A percentile compares a stretch with the other conserved stretches of the same genome.
These are phyloP conservation scores for Dryomyza anilis DNA, from an alignment of 2,888 invertebrate species.

Conservation along the genomic window DNA sequence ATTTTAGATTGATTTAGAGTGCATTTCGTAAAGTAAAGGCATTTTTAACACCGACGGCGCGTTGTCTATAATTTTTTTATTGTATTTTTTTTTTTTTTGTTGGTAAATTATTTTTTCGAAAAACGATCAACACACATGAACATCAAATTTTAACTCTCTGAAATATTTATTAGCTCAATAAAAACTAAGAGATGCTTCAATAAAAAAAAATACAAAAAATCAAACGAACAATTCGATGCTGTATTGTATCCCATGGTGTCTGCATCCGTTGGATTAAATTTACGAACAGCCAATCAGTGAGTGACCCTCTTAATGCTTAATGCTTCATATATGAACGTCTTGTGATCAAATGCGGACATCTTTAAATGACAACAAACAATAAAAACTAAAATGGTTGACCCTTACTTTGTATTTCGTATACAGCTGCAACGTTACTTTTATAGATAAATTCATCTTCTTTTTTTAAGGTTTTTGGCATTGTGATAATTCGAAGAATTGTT, in stretches of 20 bases:
- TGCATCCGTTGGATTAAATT: conserved; percentile 18
- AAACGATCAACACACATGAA: not conserved
- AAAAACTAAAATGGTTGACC: not conserved
- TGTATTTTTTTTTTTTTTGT: no score
- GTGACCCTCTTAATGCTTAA: conserved; percentile 2
- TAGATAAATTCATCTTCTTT: no score
- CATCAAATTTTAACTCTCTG: not conserved
- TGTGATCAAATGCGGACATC: conserved; percentile 1
- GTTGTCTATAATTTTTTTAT: no score
- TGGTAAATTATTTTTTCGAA: no score
- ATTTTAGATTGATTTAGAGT: no score
- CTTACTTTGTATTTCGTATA: not conserved
- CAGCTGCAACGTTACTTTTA: not conserved
- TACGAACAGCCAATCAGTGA: conserved; percentile 2
- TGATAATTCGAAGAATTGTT: no score
- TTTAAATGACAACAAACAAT: not conserved
- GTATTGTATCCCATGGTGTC: conserved; percentile 1
- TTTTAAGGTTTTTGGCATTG: no score
- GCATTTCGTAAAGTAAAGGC: no score
- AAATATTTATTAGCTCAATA: conserved; percentile 2
- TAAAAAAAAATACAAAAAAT: conserved; percentile 15
- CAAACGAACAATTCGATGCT: not conserved
- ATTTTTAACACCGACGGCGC: no score
- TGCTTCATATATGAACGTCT: not conserved
- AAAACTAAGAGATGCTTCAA: not conserved